These are phyloP conservation scores for Rhinopithecus roxellana DNA, from an alignment of 2,113 vertebrate species.

Conservation along the genomic window DNA sequence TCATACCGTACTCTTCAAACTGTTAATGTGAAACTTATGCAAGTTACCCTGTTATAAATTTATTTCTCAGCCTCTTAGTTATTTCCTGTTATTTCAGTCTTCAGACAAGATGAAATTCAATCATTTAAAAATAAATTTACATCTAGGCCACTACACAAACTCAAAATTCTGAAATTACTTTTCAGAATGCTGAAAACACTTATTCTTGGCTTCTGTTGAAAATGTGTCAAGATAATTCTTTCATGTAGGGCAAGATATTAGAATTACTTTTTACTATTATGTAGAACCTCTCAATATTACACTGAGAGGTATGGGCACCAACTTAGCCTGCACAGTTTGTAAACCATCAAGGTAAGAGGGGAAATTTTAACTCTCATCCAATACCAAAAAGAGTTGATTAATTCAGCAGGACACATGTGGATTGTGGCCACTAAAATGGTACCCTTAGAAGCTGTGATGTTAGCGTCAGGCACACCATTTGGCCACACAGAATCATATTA, in stretches of 20 bases:
- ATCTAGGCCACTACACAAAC: background rate
- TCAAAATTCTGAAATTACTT: background rate
- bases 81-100: slow-evolving; percentile 50
- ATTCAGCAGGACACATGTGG: accelerated
- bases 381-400: background rate
- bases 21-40: background rate
- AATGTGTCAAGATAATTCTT: background rate
- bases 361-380: background rate
- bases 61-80: background rate
- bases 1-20: background rate
- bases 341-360: background rate
- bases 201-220: background rate
- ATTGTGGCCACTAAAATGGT: too few relatives aligned
- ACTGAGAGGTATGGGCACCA: accelerated
- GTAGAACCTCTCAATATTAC: background rate
- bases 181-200: background rate
- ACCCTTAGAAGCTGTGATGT: background rate
- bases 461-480: accelerated
- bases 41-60: background rate
- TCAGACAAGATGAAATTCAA: slow-evolving; percentile 23
- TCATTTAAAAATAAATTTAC: background rate
- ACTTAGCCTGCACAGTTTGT: accelerated
- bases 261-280: background rate
- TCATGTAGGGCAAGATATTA: background rate
- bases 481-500: accelerated